Conservation (phyloP, 2,113 vertebrate species). For the Rhea pennata region DNA sequence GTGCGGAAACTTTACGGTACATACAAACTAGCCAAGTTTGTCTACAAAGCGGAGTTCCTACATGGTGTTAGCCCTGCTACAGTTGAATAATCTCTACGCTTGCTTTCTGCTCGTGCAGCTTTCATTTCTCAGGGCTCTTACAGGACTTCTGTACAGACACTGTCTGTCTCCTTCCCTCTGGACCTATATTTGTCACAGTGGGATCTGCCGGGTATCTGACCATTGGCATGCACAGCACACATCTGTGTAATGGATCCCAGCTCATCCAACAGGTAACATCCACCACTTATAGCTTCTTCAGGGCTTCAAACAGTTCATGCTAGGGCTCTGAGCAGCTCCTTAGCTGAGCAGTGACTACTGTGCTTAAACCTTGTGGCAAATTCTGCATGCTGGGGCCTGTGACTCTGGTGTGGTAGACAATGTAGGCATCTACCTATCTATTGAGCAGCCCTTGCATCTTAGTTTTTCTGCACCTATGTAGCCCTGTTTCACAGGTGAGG, state of each 20-base stretch:
- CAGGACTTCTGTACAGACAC: not conserved
- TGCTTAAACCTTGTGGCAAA: not conserved
- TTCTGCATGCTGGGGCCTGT: not conserved
- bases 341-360: not conserved
- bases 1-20: not conserved
- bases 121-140: not conserved
- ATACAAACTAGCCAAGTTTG: not conserved
- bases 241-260: no score
- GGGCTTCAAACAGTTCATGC: not conserved
- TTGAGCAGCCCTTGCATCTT: not conserved
- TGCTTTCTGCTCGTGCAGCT: not conserved
- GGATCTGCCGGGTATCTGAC: not conserved
- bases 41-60: not conserved
- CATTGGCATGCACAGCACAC: not conserved
- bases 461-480: not conserved
- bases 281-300: not conserved
- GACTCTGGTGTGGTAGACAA: not conserved
- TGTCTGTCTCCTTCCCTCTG: not conserved
- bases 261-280: not conserved
- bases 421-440: not conserved
- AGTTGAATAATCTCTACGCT: not conserved
- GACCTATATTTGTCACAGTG: not conserved
- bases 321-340: not conserved
- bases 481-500: not conserved
- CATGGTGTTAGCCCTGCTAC: no score